Base-by-base conservation (phyloP, 2,113 vertebrate species). In the Girardinichthys multiradiatus region DNA sequence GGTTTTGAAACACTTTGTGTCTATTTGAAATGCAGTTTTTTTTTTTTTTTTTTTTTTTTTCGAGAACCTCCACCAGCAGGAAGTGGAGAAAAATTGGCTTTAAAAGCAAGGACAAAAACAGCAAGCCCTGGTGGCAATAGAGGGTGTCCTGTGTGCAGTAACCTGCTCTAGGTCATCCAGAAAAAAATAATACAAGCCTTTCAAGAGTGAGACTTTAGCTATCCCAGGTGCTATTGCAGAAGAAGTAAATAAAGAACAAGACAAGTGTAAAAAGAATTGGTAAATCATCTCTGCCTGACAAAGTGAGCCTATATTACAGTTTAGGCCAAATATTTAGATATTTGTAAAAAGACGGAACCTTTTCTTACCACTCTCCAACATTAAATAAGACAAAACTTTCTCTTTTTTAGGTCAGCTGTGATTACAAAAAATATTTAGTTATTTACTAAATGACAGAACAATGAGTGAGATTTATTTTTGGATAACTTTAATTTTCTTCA, bases 21-120 rank as follows among this genome's bases (percentile, higher is more conserved):
- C 82, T 81, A 74, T 89, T 89, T 91, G 80, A 93, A 90, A 84
- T 83, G 48, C 62, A 59, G 72, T 45, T 76, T 76, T 84, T 31
- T 42, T 42, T 17, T 42, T 42, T 17, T 45, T 45, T 45, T n/a
- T n/a, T n/a, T n/a, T 79, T 92, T 66, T 86, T 91, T 54, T 89
- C 72, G 81, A 86, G 84, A 80, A 76, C 45, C 74, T 81, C 77
- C 0, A 28, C 68, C 0, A 51, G 80, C 84, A 81, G 73, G 68
- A 70, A 54, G 71, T 73, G 81, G 77, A 68, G 80, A 58, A 66
- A 77, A 21, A 80, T 77, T 85, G 65, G 79, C 81, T 86, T 85
- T 81, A 76, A 73, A 89, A 72, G 61, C 73, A 67, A 65, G 76
- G 63, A 79, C 84, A 86, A 17, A 17, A 86, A 89, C 64, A 86